Evolutionary conservation across 2,888 invertebrate species (phyloP), one percentile per base, ranked within the genome.

Genomic region (Seira sanloemensis): DNA sequence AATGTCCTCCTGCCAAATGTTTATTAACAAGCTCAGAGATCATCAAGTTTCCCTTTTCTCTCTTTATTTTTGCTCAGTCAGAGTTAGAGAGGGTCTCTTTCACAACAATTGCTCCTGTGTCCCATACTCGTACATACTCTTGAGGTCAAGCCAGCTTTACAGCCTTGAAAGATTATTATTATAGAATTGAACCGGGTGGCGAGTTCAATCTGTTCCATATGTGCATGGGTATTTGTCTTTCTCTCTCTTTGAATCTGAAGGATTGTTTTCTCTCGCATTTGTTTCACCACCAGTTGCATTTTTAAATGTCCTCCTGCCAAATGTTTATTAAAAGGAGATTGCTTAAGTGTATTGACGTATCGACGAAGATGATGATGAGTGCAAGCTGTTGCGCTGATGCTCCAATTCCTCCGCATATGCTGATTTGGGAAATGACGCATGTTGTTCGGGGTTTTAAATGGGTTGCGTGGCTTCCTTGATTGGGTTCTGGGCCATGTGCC

Each of bases 381-480:
- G 83, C 83, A 83, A 83, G 83, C 83, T 83, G 83, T 83, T 83
- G 83, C 83, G 46, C 50, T 27, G 62, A 16, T 78, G 73, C 27
- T 74, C 19, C 25, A 74, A 37, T 73, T 79, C 65, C 27, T 27
- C 16, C n/a, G n/a, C 58, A n/a, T 58, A n/a, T 58, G 58, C 37
- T 37, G 5, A 37, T n/a, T n/a, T n/a, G 37, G 37, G 37, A 37
- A 37, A 7, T 37, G 37, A 12, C 4, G 37, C 12, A 37, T 37
- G 37, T 37, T 7, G 5, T 37, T 7, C 37, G 37, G 37, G 4
- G 2, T 54, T 50, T 50, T 72, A n/a, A 58, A 67, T 37, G 68
- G 62, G 26, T 80, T 80, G 80, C 80, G 62, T 80, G 72, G 77
- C 26, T 9, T 18, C 21, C 67, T 50, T 54, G 54, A 54, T 24